Evolutionary conservation across 2,888 invertebrate species (phyloP).

Genomic region (Parascotia fuliginaria): DNA sequence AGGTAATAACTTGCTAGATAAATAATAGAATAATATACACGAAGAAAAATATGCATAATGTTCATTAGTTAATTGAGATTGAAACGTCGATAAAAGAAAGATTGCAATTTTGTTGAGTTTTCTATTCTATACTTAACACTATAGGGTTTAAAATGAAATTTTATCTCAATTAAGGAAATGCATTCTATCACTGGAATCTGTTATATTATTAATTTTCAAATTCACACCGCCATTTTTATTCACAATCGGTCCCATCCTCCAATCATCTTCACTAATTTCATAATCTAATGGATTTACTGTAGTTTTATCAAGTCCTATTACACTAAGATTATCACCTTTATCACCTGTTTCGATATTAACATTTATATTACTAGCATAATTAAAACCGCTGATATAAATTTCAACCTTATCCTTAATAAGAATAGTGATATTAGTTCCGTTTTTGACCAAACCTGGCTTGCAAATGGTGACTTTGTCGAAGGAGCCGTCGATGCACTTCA

Average conservation of each 20-base stretch:
- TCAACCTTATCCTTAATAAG: background rate
- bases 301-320: background rate
- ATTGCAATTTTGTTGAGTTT: too few species aligned
- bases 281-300: constrained; percentile 15
- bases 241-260: background rate
- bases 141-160: too few species aligned
- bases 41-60: too few species aligned
- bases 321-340: background rate
- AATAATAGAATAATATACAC: too few species aligned
- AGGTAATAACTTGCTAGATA: too few species aligned
- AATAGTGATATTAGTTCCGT: background rate
- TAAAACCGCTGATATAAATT: background rate
- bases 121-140: too few species aligned
- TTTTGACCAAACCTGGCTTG: constrained; percentile 17
- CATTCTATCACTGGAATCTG: background rate
- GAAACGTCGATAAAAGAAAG: too few species aligned
- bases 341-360: background rate
- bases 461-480: constrained; percentile 26
- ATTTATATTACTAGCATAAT: background rate
- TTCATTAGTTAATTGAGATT: too few species aligned
- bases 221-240: background rate
- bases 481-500: constrained; percentile 32
- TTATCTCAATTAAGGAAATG: background rate
- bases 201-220: background rate
- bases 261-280: constrained; percentile 14